A percentile compares a stretch with the other conserved stretches of the same genome.
phyloP scores from a whole-genome alignment of 2,888 invertebrate species.

The Cotesia congregata region DNA sequence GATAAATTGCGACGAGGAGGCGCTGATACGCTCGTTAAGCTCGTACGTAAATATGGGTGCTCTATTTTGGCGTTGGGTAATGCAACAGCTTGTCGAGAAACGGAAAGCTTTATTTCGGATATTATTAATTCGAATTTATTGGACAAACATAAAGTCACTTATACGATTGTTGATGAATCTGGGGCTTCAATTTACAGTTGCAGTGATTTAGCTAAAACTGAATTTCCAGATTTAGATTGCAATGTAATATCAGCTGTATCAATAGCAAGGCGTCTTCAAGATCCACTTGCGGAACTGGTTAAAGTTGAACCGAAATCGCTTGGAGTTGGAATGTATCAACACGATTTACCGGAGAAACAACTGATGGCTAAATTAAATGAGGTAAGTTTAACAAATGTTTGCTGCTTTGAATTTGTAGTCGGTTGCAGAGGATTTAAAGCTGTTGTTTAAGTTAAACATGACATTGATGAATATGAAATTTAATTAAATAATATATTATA shows the following conservation, averaged over 20 bases:
- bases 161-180: conserved; percentile 89
- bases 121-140: conserved; percentile 75
- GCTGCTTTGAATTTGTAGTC: background rate
- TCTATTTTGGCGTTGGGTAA: conserved; percentile 90
- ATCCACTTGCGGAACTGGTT: conserved; percentile 91
- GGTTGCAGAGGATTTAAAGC: background rate
- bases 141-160: conserved; percentile 72
- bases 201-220: conserved; percentile 84
- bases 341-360: conserved; percentile 86
- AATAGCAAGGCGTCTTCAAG: conserved; percentile 89
- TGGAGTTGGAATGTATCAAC: conserved; percentile 96
- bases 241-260: conserved; percentile 83
- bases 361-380: conserved; percentile 82
- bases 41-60: conserved; percentile 77
- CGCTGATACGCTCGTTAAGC: conserved; percentile 70
- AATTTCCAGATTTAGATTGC: conserved; percentile 87
- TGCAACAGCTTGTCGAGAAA: conserved; percentile 91
- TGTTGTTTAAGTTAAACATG: background rate
- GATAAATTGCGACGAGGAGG: conserved; percentile 66
- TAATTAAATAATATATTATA: no score
- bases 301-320: conserved; percentile 94
- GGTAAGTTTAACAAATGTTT: conserved; percentile 57
- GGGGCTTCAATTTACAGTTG: conserved; percentile 95
- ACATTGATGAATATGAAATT: no score
- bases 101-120: conserved; percentile 80